Base-by-base conservation (phyloP, 2,888 invertebrate genomes). In the Gortyna flavago region DNA sequence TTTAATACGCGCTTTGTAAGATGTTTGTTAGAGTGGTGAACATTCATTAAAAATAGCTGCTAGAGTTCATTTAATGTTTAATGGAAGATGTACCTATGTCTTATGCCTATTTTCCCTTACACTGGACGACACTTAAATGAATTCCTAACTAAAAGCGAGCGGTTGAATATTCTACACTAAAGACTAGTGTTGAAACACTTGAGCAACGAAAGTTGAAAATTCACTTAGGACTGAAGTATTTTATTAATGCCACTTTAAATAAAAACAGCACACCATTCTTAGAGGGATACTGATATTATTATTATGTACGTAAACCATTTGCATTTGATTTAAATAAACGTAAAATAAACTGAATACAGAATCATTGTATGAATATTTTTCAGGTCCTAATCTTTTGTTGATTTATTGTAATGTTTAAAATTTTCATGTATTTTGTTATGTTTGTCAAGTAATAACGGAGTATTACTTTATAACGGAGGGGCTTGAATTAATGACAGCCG, bases 351-450 rank as follows among this genome's bases (percentile, higher is more conserved):
- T 69, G 64, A 68, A 80, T 73, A 82, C 59, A 59, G 32, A 86
- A 44, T 13, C 35, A 44, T 64, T 67, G 5, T 1, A 38, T 70
- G 59, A 66, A 41, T 74, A 32, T 7, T 54, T 54, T 68, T 68
- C 35, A 76, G 13, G 38, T 25, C 25, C 48, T 59, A 76, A 84
- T 87, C 77, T 78, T 78, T 38, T 35, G 57, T 35, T 72, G 69
- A 79, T 65, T 66, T 35, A 51, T 25, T 54, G 9, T 57, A 66
- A 51, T 35, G n/a, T 1, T n/a, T 13, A 66, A 61, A 29, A 66
- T 57, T 77, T 76, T 65, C 51, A 32, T 59, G 13, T 44, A 85
- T 72, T 80, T 74, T 68, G 32, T 73, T 73, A 57, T 62, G 41
- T 57, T 66, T 75, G 11, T 59, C 51, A 72, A 62, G 35, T 61